phyloP scores from a whole-genome alignment of 1,140 invertebrate species.

The Diorhabda elongata region DNA sequence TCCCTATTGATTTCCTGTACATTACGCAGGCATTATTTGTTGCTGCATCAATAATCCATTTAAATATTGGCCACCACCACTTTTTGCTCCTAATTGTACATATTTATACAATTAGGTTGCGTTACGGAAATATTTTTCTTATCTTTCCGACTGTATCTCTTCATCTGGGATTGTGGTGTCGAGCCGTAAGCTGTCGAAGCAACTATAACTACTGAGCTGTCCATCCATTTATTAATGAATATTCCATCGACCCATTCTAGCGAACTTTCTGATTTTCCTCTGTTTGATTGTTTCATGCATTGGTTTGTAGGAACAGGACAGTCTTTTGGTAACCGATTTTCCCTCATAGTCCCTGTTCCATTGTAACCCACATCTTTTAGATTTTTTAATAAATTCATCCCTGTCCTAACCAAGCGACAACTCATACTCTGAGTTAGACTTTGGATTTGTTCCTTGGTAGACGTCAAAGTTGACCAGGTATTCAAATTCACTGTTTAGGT shows the following conservation, averaged over 20 bases:
- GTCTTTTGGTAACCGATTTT: slow-evolving; percentile 27
- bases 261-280: not conserved
- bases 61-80: no score
- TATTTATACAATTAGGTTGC: no score
- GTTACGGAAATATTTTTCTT: slow-evolving; percentile 17
- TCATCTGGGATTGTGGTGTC: slow-evolving; percentile 19
- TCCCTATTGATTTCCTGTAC: no score
- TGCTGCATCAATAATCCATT: no score
- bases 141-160: slow-evolving; percentile 28
- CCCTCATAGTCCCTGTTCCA: slow-evolving; percentile 30
- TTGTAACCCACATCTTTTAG: slow-evolving; percentile 24
- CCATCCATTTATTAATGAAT: slow-evolving; percentile 19
- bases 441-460: slow-evolving; percentile 38
- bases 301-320: slow-evolving; percentile 23
- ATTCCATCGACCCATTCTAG: slow-evolving; percentile 6
- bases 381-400: slow-evolving; percentile 29
- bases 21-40: no score
- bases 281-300: slow-evolving; percentile 9
- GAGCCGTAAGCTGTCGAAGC: slow-evolving; percentile 27
- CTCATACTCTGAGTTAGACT: slow-evolving; percentile 24
- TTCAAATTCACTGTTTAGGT: slow-evolving; percentile 19
- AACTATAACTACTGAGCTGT: slow-evolving; percentile 29
- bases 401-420: slow-evolving; percentile 14
- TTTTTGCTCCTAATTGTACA: no score
- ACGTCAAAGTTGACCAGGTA: slow-evolving; percentile 36